Conservation (phyloP, 1,140 invertebrate genomes). For the Brachystomella parvula region DNA sequence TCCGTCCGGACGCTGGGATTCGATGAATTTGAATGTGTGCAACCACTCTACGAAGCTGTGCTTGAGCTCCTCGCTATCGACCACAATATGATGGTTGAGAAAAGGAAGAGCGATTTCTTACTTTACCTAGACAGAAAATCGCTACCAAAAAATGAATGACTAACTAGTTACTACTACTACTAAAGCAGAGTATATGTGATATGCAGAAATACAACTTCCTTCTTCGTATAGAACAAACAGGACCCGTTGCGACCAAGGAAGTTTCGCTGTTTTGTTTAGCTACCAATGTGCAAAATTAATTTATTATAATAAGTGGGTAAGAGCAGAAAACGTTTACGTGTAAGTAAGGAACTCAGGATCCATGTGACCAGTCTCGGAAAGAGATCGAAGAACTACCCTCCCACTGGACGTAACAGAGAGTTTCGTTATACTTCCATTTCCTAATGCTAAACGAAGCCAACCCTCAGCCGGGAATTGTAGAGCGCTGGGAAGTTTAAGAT, state of each 20-base stretch:
- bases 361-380: slow-evolving; percentile 88
- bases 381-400: slow-evolving; percentile 63
- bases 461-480: slow-evolving; percentile 95
- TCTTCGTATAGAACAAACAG: too few relatives aligned
- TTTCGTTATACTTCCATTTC: slow-evolving; percentile 90
- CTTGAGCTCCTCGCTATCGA: slow-evolving; percentile 13
- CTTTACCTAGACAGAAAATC: too few relatives aligned
- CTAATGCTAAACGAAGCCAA: slow-evolving; percentile 84
- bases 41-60: background rate
- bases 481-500: slow-evolving; percentile 57
- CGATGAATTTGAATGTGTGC: background rate
- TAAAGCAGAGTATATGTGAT: too few relatives aligned
- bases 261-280: too few relatives aligned
- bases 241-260: too few relatives aligned
- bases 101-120: too few relatives aligned
- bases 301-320: background rate
- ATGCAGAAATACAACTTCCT: too few relatives aligned
- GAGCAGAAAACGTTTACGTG: slow-evolving; percentile 15
- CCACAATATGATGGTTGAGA: too few relatives aligned
- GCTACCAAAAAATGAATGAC: too few relatives aligned
- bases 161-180: too few relatives aligned
- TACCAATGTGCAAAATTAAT: too few relatives aligned
- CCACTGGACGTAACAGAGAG: slow-evolving; percentile 76
- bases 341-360: slow-evolving; percentile 59
- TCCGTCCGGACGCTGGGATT: background rate